phyloP scores from a whole-genome alignment of 2,113 vertebrate species.

The Cacatua alba region DNA sequence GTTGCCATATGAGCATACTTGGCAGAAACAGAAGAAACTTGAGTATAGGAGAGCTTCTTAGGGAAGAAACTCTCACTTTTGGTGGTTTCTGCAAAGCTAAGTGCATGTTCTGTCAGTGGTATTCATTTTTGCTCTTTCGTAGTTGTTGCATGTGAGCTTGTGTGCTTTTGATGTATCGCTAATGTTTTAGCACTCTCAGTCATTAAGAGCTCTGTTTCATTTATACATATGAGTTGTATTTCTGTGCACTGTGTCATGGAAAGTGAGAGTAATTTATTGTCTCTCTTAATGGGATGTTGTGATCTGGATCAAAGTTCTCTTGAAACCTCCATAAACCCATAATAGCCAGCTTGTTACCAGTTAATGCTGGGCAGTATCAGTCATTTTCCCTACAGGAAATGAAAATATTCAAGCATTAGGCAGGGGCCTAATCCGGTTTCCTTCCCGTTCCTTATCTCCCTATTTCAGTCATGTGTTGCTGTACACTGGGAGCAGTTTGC shows the following conservation, averaged over 20 bases:
- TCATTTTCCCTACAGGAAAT: constrained; percentile 6
- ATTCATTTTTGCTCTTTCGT: background rate
- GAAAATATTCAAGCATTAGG: background rate
- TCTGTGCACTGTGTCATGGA: background rate
- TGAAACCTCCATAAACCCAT: background rate
- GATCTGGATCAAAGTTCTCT: constrained; percentile 17
- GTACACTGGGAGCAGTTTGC: background rate
- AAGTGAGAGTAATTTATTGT: background rate
- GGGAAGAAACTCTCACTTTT: background rate
- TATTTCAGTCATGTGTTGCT: background rate
- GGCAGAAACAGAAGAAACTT: background rate
- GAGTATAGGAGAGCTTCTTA: background rate
- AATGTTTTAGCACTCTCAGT: background rate
- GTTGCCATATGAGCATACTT: background rate
- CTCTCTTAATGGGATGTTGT: background rate
- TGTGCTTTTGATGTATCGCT: background rate
- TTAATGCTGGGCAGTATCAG: background rate
- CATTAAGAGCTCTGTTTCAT: background rate
- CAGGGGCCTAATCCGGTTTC: background rate
- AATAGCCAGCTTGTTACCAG: background rate
- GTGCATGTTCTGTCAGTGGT: background rate
- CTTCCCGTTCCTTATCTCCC: background rate
- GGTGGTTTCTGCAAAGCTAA: background rate
- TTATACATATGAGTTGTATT: background rate
- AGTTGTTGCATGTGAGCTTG: background rate